Base-by-base conservation (phyloP, 2,888 invertebrate genomes). In the Pachliopta kotzebuea region DNA sequence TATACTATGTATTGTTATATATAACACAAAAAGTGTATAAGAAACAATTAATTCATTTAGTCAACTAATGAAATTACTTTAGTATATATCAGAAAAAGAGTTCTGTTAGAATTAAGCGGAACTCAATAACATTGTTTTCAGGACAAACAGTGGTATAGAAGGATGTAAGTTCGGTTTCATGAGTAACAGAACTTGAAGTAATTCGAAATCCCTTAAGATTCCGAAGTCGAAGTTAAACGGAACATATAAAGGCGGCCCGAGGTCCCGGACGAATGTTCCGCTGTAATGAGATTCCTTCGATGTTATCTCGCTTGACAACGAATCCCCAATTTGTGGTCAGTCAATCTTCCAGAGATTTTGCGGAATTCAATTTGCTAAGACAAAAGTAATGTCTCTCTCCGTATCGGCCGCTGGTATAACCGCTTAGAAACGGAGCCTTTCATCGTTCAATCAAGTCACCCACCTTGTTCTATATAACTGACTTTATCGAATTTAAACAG, bases 251-350 rank as follows among this genome's bases (percentile, higher is more conserved):
- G 78, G 80, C 73, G 76, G 71, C 70, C 72, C 68, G 72, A 72
- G 72, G 73, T 74, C 72, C 74, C 78, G 77, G 81, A 79, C 74
- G 84, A 74, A 84, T 81, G 86, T 83, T 83, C 83, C 71, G 74
- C 76, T 80, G 81, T 90, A 90, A 90, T 90, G 90, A 90, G 90
- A 90, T 90, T 90, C 88, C 84, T 82, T 75, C 79, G 84, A 85
- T 84, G 86, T 79, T 89, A 90, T 88, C 88, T 84, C 77, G 80
- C 84, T 82, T 88, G 87, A 89, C 90, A 87, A 86, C 84, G 85
- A 83, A 88, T 85, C 85, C 84, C 86, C 84, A 88, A 89, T 90
- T 87, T 90, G 90, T 83, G 90, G 90, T 90, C 88, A 88, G 86
- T 90, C 88, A 85, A 88, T 88, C 88, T 86, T 84, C 76, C 70